Evolutionary conservation across 1,140 invertebrate genomes (phyloP).

Genomic region (Antheraea pernyi): DNA sequence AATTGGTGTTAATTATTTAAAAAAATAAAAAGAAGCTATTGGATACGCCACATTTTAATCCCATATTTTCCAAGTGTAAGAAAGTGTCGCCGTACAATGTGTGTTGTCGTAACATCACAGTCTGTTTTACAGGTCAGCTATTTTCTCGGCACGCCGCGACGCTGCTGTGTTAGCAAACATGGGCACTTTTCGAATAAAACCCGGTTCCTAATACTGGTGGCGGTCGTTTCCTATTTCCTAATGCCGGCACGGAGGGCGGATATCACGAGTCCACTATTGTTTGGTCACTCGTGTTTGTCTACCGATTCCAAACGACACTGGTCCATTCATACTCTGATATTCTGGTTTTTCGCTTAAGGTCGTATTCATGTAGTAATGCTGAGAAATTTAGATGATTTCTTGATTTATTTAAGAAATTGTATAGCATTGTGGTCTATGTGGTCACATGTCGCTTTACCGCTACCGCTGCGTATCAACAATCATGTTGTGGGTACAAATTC

Average conservation of each 20-base stretch:
- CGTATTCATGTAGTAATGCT: too few relatives aligned
- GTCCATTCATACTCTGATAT: not conserved
- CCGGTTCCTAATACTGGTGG: slow-evolving; percentile 18
- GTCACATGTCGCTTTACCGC: too few relatives aligned
- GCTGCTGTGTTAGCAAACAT: slow-evolving; percentile 3
- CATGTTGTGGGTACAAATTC: too few relatives aligned
- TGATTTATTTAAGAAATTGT: too few relatives aligned
- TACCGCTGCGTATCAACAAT: too few relatives aligned
- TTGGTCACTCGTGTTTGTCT: slow-evolving; percentile 13
- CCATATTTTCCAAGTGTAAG: not conserved
- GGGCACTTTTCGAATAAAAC: slow-evolving; percentile 12
- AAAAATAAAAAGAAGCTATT: not conserved
- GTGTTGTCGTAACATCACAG: slow-evolving; percentile 1
- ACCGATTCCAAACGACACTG: not conserved
- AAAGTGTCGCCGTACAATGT: not conserved
- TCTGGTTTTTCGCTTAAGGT: not conserved
- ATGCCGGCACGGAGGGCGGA: slow-evolving; percentile 25
- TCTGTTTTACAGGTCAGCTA: slow-evolving; percentile 6
- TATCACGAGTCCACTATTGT: slow-evolving; percentile 34
- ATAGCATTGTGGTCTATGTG: too few relatives aligned
- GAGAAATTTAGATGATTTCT: too few relatives aligned
- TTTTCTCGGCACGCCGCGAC: slow-evolving; percentile 5
- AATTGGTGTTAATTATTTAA: not conserved
- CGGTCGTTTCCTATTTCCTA: slow-evolving; percentile 33
- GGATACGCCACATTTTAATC: not conserved